Evolutionary conservation across 2,113 vertebrate genomes (phyloP), one percentile per base, ranked within the genome.

Genomic region (Telmatochromis sp.): DNA sequence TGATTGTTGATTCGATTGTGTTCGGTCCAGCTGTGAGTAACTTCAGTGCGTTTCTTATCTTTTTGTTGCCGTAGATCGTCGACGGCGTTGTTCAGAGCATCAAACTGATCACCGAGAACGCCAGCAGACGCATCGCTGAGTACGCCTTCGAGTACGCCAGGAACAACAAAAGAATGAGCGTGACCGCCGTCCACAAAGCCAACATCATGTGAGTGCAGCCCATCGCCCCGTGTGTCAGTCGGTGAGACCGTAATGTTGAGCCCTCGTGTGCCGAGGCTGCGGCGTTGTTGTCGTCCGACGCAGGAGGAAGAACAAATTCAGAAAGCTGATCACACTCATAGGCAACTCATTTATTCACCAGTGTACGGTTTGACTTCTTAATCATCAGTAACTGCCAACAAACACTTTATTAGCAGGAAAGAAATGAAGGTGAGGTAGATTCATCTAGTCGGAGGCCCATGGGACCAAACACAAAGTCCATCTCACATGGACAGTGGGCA

Each of bases 71-170:
- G 5, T 19, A 99, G 98, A 99, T 99, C 7, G 98, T 99, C 2
- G 98, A 99, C 1, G 98, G 98, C 1, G 98, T 99, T 0, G 98
- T 99, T 47, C 98, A 99, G 89, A 99, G 98, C 70, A 99, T 99
- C 91, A 99, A 99, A 80, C 97, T 99, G 80, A 99, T 99, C 95
- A 99, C 98, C 0, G 98, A 99, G 88, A 91, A 93, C 1, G 98
- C 98, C 2, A 99, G 98, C 96, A 96, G 95, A 51, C 98, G 98
- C 51, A 99, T 99, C 5, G 98, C 98, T 0, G 97, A 99, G 85
- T 99, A 99, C 81, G 98, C 98, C 60, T 99, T 99, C 17, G 98
- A 98, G n/a, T 99, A 99, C 9, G 98, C 98, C 23, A 95, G 97
- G 19, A 99, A 97, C 93, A 99, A 99, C 83, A 96, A 98, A 60